Evolutionary conservation across 2,888 invertebrate genomes (phyloP), one percentile per base, ranked within the genome.

Genomic region (Asteroscopus sphinx): DNA sequence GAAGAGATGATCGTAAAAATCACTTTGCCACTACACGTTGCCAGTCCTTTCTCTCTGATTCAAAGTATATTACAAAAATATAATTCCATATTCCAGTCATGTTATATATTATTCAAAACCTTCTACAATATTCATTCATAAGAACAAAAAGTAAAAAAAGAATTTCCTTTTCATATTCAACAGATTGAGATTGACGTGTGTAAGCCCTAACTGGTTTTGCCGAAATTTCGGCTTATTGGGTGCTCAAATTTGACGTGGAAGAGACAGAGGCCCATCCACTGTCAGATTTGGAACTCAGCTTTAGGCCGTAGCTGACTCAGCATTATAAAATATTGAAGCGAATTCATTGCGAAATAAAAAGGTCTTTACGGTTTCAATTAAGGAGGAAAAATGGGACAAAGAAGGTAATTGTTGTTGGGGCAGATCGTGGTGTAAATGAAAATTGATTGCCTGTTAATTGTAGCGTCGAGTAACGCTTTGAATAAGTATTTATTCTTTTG

Each of bases 231-330:
- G 77, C 77, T 86, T 80, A 83, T 82, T 81, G 82, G 77, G 64
- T 74, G 77, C 76, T 77, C 73, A 82, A 88, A 90, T 89, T 86
- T 88, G 91, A 90, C 89, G 81, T 64, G 73, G 64, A 86, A 90
- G 82, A 82, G 89, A 88, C 89, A 84, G 84, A 77, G 82, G 85
- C 81, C 82, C 78, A 80, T 88, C 86, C 73, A 74, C 59, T 81
- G 86, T 85, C 87, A 84, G 82, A 85, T 88, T 88, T 81, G 39
- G 49, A 42, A 62, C 51, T 40, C 59, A 51, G 46, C 62, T 63
- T 58, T 57, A 59, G 36, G 44, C 58, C 53, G 40, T 64, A 48
- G 64, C 41, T 70, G 75, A 73, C 45, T 77, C 61, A 73, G 68
- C 68, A 62, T 66, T 56, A 61, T 67, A 64, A 33, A 71, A 67